phyloP scores from a whole-genome alignment of 2,888 invertebrate genomes.

The Pristionchus entomophagus region DNA sequence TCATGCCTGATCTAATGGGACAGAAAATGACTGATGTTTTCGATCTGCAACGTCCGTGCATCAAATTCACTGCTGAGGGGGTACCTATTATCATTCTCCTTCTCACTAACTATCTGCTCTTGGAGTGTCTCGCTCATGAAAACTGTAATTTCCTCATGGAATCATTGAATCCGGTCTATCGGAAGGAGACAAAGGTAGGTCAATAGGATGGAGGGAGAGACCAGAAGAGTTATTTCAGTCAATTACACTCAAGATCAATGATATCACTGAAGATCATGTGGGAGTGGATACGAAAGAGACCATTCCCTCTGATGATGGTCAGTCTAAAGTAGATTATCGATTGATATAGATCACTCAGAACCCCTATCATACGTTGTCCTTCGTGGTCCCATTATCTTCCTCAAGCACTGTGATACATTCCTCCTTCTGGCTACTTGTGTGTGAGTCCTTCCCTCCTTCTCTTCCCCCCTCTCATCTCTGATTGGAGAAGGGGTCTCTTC shows the following conservation, averaged over 20 bases:
- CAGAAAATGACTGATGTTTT: constrained; percentile 75
- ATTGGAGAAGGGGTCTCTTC: no score
- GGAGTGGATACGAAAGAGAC: constrained; percentile 79
- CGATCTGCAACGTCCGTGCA: constrained; percentile 63
- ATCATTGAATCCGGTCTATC: constrained; percentile 84
- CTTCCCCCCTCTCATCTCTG: no score
- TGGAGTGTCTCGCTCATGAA: constrained; percentile 90
- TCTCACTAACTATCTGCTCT: constrained; percentile 46
- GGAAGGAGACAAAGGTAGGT: background rate
- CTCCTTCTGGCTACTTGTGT: constrained; percentile 67
- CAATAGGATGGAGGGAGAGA: background rate
- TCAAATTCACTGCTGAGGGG: constrained; percentile 65
- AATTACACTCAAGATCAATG: constrained; percentile 84
- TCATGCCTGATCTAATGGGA: constrained; percentile 82
- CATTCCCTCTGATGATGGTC: constrained; percentile 51
- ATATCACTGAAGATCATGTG: constrained; percentile 77
- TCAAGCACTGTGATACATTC: constrained; percentile 62
- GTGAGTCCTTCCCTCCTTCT: constrained; percentile 49
- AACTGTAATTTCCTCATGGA: constrained; percentile 96
- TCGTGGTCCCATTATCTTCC: constrained; percentile 63
- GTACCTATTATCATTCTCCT: background rate
- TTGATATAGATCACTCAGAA: constrained; percentile 54
- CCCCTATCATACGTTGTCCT: constrained; percentile 59
- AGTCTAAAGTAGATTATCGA: no score
- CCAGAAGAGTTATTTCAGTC: constrained; percentile 79